phyloP scores from a whole-genome alignment of 2,888 invertebrate species.

The Lagria hirta region DNA sequence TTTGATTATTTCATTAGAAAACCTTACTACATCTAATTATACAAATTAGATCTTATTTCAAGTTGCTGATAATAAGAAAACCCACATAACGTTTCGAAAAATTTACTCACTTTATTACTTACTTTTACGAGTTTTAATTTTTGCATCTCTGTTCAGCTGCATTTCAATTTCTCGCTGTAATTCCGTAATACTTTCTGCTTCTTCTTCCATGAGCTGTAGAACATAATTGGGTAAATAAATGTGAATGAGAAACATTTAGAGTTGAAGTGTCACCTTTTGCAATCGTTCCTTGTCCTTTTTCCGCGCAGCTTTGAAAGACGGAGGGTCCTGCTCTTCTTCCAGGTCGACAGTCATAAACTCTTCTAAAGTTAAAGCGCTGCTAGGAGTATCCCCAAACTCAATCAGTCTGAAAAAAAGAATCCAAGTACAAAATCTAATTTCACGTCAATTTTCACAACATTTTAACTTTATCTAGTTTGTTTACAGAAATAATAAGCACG shows the following conservation, averaged over 20 bases:
- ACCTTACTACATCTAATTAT: too few relatives aligned
- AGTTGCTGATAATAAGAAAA: background rate
- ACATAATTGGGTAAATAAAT: slow-evolving; percentile 8
- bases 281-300: slow-evolving; percentile 84
- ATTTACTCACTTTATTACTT: too few relatives aligned
- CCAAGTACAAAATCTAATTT: too few relatives aligned
- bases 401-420: slow-evolving; percentile 70
- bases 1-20: too few relatives aligned
- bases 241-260: slow-evolving; percentile 1
- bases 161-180: slow-evolving; percentile 85
- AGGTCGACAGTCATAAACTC: slow-evolving; percentile 97
- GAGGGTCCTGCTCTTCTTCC: slow-evolving; percentile 95
- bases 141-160: slow-evolving; percentile 70
- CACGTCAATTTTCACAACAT: too few relatives aligned
- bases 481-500: too few relatives aligned
- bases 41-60: too few relatives aligned
- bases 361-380: slow-evolving; percentile 89
- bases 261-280: slow-evolving; percentile 62
- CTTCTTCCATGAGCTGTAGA: slow-evolving; percentile 57
- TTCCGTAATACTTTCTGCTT: slow-evolving; percentile 67
- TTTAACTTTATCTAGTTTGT: too few relatives aligned
- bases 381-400: slow-evolving; percentile 97
- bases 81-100: too few relatives aligned
- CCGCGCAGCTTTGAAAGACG: slow-evolving; percentile 88
- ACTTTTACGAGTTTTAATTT: slow-evolving; percentile 40